These are phyloP conservation scores for cattle (Bos taurus) DNA, from an alignment of 2,113 vertebrate species.

Conservation along the genomic window DNA sequence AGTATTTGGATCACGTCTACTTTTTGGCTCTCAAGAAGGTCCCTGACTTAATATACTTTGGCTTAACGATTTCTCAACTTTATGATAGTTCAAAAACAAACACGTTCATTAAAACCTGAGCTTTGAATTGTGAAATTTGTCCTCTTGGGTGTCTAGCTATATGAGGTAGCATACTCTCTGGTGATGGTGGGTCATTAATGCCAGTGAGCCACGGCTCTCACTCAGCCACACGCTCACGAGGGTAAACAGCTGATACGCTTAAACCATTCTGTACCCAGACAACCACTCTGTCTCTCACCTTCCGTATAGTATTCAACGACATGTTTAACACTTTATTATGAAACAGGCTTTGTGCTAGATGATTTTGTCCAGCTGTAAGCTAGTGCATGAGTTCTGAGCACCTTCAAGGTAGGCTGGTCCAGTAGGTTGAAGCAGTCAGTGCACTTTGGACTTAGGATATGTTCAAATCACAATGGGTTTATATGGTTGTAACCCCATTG, in stretches of 20 bases:
- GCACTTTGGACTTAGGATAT: neutral
- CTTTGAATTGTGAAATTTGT: neutral
- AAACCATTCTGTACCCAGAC: neutral
- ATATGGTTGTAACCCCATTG: neutral
- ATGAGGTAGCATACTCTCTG: neutral
- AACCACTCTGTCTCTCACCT: neutral
- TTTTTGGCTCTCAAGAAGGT: neutral
- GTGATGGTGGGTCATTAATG: neutral
- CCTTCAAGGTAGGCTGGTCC: neutral
- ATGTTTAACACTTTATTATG: neutral
- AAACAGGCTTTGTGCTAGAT: neutral
- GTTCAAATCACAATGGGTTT: neutral
- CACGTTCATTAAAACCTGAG: neutral
- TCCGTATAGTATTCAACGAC: accelerated
- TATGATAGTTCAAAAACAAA: neutral
- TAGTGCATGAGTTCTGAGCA: neutral
- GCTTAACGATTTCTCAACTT: neutral
- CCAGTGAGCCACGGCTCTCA: neutral
- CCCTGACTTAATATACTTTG: neutral
- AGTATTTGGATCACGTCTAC: neutral
- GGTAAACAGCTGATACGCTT: neutral
- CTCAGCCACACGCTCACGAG: accelerated
- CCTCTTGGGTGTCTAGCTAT: neutral
- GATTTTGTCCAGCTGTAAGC: neutral
- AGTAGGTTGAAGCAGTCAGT: neutral